phyloP scores from a whole-genome alignment of 2,888 invertebrate species.

The Heliconius hortense region DNA sequence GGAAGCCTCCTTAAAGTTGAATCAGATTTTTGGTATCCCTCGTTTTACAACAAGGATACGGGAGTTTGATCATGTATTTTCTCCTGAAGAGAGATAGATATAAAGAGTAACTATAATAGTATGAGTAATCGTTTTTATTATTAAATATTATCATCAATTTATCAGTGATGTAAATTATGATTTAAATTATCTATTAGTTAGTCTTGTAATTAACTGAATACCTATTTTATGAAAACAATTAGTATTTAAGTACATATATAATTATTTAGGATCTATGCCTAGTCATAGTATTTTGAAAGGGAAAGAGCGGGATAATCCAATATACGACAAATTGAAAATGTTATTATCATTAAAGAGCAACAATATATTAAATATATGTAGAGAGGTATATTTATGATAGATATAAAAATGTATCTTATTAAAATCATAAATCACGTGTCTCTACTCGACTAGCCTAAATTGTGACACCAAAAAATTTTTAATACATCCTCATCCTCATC shows the following conservation, averaged over 20 bases:
- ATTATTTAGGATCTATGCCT: not conserved
- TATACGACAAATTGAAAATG: no score
- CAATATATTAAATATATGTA: no score
- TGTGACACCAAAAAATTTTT: not conserved
- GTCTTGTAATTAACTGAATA: not conserved
- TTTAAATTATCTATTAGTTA: not conserved
- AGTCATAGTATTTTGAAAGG: not conserved
- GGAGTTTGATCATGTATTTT: not conserved
- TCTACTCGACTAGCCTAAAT: not conserved
- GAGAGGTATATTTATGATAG: no score
- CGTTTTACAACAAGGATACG: not conserved
- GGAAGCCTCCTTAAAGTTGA: conserved; percentile 23
- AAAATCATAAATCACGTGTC: not conserved
- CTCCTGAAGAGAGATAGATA: not conserved
- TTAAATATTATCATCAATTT: not conserved
- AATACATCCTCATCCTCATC: not conserved
- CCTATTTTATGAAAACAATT: not conserved
- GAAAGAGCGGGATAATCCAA: no score
- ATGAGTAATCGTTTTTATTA: not conserved
- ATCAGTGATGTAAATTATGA: not conserved
- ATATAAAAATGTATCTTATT: not conserved
- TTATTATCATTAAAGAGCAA: no score
- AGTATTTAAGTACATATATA: not conserved
- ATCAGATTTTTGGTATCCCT: conserved; percentile 8
- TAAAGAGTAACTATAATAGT: not conserved